A percentile compares a stretch with the other conserved stretches of the same genome.
Conservation (phyloP, 2,888 invertebrate genomes). For the Eucera pruinosa region DNA sequence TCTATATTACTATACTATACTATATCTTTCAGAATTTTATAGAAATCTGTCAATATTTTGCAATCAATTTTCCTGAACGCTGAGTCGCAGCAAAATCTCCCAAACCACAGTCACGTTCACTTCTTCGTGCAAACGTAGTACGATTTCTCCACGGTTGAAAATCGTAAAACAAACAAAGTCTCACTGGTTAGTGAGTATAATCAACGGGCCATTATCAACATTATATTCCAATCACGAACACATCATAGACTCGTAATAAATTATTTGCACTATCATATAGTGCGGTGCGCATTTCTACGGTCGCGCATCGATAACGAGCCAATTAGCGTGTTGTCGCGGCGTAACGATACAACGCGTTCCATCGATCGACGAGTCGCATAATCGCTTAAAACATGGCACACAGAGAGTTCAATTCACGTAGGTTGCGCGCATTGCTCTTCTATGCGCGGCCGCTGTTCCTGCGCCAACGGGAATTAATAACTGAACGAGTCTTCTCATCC, state of each 20-base stretch:
- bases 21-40: not conserved
- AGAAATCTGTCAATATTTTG: not conserved
- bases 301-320: constrained; percentile 66
- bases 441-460: not conserved
- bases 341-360: constrained; percentile 48
- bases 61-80: not conserved
- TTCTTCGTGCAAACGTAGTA: not conserved
- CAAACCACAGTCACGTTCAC: not conserved
- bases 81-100: no score
- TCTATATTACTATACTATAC: not conserved
- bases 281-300: constrained; percentile 39
- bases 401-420: constrained; percentile 1
- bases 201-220: constrained; percentile 39
- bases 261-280: constrained; percentile 42
- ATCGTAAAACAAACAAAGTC: not conserved
- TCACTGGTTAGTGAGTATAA: not conserved
- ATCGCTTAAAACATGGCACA: constrained; percentile 38
- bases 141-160: not conserved
- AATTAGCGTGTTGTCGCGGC: constrained; percentile 65
- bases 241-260: constrained; percentile 58
- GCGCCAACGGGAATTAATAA: constrained; percentile 39
- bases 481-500: constrained; percentile 37
- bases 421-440: not conserved
- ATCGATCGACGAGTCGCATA: constrained; percentile 53
- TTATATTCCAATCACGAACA: constrained; percentile 53